Conservation (phyloP, 2,888 invertebrate genomes). For the Brenthis daphne region DNA sequence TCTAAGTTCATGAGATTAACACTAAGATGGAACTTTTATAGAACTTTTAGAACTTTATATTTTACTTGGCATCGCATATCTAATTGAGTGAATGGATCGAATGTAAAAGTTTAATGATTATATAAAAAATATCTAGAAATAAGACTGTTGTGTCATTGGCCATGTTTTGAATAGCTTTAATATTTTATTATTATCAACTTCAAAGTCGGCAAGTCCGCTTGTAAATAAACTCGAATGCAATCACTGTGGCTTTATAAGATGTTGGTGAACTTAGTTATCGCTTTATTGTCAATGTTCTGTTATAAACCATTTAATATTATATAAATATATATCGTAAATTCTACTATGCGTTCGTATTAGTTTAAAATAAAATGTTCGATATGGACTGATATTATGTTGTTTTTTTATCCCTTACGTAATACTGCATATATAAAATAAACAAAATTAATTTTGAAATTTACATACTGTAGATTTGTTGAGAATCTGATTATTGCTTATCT, state of each 20-base stretch:
- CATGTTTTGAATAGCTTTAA: constrained; percentile 77
- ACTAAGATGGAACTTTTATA: neutral
- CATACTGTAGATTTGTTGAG: too few species aligned
- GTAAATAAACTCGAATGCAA: constrained; percentile 63
- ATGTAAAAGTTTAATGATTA: constrained; percentile 40
- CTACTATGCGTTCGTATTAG: constrained; percentile 80
- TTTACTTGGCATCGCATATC: neutral
- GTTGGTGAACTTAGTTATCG: constrained; percentile 76
- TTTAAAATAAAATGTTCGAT: constrained; percentile 80
- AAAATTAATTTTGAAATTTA: too few species aligned
- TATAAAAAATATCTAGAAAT: constrained; percentile 52
- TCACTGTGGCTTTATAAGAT: constrained; percentile 72
- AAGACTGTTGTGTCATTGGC: constrained; percentile 71
- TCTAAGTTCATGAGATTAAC: neutral
- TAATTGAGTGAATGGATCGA: constrained; percentile 38
- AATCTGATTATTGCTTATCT: too few species aligned
- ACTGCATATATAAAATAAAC: too few species aligned
- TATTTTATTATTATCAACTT: constrained; percentile 65
- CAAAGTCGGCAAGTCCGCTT: constrained; percentile 55
- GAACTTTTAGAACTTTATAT: neutral
- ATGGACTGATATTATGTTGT: constrained; percentile 49
- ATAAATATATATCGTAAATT: constrained; percentile 81
- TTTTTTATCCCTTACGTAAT: constrained; percentile 37
- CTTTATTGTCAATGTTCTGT: constrained; percentile 78
- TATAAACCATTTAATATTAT: constrained; percentile 75